A percentile compares a stretch with the other conserved stretches of the same genome.
Conservation (phyloP, 2,797 vertebrate genomes). For the Danio albolineatus region DNA sequence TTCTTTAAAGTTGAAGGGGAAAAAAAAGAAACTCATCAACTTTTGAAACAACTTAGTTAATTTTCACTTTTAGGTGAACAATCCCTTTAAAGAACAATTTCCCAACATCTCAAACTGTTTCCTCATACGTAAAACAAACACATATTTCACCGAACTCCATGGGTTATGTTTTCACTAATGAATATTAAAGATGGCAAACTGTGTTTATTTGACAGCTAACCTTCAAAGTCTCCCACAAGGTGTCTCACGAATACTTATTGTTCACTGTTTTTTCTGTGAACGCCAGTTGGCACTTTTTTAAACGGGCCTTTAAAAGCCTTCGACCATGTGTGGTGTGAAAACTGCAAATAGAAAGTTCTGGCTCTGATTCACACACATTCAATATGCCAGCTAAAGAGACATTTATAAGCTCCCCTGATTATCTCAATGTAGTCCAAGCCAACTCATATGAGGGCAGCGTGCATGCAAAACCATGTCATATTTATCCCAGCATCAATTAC, state of each 20-base stretch:
- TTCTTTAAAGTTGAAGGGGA: background rate
- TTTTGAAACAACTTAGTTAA: too few relatives aligned
- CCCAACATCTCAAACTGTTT: background rate
- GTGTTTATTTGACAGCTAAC: constrained; percentile 47
- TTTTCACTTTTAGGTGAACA: background rate
- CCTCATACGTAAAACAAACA: constrained; percentile 8
- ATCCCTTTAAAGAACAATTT: background rate
- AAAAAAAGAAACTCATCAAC: too few relatives aligned
- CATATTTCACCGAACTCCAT: background rate
- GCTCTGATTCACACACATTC: constrained; percentile 39
- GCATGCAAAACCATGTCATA: constrained; percentile 14
- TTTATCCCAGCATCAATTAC: constrained; percentile 9
- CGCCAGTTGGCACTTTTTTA: constrained; percentile 27
- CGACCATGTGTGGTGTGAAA: constrained; percentile 44
- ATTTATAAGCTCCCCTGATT: constrained; percentile 24
- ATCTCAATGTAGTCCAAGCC: background rate
- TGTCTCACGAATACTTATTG: constrained; percentile 40
- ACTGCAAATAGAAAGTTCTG: constrained; percentile 35
- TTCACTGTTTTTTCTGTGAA: constrained; percentile 13
- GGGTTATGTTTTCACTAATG: constrained; percentile 23
- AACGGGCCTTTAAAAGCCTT: constrained; percentile 21
- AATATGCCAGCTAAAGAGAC: constrained; percentile 37
- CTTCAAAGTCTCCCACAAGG: constrained; percentile 36
- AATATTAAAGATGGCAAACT: constrained; percentile 37
- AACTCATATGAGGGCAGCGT: background rate